phyloP scores from a whole-genome alignment of 2,113 vertebrate genomes.

The Gila orcuttii region DNA sequence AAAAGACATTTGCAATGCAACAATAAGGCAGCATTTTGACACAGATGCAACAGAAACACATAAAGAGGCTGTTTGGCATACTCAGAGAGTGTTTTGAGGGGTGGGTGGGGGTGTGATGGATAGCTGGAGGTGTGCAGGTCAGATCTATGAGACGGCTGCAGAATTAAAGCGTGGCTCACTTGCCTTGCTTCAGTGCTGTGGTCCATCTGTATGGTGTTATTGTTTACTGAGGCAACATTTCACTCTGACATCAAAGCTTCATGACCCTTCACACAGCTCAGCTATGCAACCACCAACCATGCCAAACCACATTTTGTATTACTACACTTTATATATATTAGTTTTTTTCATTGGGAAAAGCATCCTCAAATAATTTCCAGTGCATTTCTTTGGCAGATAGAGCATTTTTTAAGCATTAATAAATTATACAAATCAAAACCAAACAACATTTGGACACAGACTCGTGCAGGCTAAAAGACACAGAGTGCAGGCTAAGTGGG shows the following conservation, averaged over 20 bases:
- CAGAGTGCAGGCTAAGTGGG: neutral
- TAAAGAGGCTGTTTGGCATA: conserved; percentile 4
- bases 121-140: conserved; percentile 71
- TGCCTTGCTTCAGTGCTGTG: conserved; percentile 52
- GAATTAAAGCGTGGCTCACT: conserved; percentile 72
- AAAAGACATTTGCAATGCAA: neutral
- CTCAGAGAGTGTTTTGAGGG: neutral
- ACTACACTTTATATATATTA: neutral
- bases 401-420: neutral
- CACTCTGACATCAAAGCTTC: conserved; percentile 74
- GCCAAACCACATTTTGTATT: neutral
- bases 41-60: neutral
- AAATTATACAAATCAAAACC: neutral
- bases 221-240: conserved; percentile 68
- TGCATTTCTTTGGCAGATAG: neutral
- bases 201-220: conserved; percentile 74
- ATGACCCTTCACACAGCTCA: neutral
- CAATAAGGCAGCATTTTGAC: neutral
- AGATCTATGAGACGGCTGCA: conserved; percentile 66
- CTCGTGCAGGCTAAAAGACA: too few relatives aligned
- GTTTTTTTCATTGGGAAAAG: neutral
- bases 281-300: conserved; percentile 30
- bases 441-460: neutral
- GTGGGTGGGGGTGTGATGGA: conserved; percentile 67
- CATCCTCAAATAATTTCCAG: neutral